Evolutionary conservation across 2,113 vertebrate genomes (phyloP), one percentile per base, ranked within the genome.

Genomic region (Antennarius striatus): DNA sequence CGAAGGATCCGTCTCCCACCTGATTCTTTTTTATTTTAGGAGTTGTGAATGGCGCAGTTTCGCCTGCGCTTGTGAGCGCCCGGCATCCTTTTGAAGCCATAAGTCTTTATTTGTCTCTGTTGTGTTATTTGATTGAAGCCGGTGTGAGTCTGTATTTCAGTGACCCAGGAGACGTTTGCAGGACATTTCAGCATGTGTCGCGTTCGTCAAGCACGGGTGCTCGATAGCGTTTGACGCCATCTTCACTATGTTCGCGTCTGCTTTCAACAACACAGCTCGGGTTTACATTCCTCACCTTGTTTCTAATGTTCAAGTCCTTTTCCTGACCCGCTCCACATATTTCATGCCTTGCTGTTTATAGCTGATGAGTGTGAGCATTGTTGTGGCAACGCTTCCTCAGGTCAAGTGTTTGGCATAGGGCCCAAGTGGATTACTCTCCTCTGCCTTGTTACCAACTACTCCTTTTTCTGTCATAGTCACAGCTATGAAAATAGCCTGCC

Each of bases 261-360:
- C 75, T 64, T 71, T 74, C 81, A 59, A 47, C 71, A 62, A 13
- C 63, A 15, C 70, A 51, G 75, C 65, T 55, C 32, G 4, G 62
- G 78, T 79, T 84, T 73, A 85, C 80, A 87, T 90, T 90, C 85
- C 81, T 78, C 86, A 83, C 79, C 81, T 46, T 51, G 71, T 73
- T 69, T 63, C 77, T 84, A 86, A 84, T 67, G 72, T 70, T 58
- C 51, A 30, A 77, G 80, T 75, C 86, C 64, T 79, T 28, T 50
- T 77, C 56, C 51, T 89, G 86, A 86, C 75, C 82, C 9, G 32
- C 73, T 72, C 55, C 69, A 48, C 79, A 75, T 85, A 87, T 82
- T 89, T 89, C 79, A 69, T 64, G 73, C 75, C 75, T 63, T 28
- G 66, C 77, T 77, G 82, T 84, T 89, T 82, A 58, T 71, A 68